Percentiles rank a stretch among this genome's conserved stretches.
Conservation (phyloP, 2,113 vertebrate species). For the Holacanthus passer region DNA sequence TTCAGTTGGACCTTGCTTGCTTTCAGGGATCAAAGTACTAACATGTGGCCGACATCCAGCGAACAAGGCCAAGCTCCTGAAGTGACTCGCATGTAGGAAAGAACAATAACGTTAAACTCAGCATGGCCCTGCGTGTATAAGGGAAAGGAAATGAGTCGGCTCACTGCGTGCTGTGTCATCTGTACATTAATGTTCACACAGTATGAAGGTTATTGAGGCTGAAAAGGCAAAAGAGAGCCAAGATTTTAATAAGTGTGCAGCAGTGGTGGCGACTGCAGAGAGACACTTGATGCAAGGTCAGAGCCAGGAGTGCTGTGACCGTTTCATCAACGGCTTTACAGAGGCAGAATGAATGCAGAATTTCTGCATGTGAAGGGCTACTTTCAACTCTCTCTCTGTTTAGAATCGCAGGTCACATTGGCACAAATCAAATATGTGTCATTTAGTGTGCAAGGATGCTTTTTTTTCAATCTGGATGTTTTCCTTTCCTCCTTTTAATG, state of each 20-base stretch:
- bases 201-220: constrained; percentile 42
- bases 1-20: not conserved
- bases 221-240: constrained; percentile 45
- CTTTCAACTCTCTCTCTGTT: constrained; percentile 12
- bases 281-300: constrained; percentile 58
- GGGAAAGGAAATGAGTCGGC: constrained; percentile 17
- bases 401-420: constrained; percentile 12
- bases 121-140: not conserved
- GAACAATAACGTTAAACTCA: not conserved
- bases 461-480: not conserved
- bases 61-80: not conserved
- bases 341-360: constrained; percentile 12
- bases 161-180: not conserved
- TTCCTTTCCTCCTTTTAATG: not conserved
- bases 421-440: not conserved
- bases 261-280: not conserved
- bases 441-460: not conserved
- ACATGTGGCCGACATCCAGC: not conserved
- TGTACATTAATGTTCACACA: constrained; percentile 4
- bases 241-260: constrained; percentile 44
- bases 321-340: constrained; percentile 28
- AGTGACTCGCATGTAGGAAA: not conserved
- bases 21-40: not conserved
- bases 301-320: constrained; percentile 32
- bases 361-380: constrained; percentile 24